phyloP scores from a whole-genome alignment of 2,888 invertebrate genomes.

The Brachycybe producta region DNA sequence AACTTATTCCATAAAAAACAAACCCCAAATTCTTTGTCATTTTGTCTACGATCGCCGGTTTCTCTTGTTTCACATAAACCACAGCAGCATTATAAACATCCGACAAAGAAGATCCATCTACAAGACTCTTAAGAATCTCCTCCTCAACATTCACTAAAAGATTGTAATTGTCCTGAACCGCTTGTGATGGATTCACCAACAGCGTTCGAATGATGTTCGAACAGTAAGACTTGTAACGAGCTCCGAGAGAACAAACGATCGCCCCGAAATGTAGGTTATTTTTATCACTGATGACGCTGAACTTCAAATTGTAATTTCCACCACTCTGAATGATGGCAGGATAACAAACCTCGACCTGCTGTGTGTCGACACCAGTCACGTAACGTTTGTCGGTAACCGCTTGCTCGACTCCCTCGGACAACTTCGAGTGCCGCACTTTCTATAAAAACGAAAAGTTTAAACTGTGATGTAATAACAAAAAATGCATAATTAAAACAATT shows the following conservation, averaged over 20 bases:
- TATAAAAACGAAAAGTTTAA: slow-evolving; percentile 37
- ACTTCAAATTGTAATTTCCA: slow-evolving; percentile 93
- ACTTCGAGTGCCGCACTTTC: slow-evolving; percentile 90
- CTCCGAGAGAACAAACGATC: slow-evolving; percentile 87
- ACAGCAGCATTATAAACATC: slow-evolving; percentile 76
- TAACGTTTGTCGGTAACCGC: slow-evolving; percentile 93
- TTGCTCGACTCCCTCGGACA: slow-evolving; percentile 87
- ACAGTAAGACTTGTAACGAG: slow-evolving; percentile 93
- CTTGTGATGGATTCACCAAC: slow-evolving; percentile 76
- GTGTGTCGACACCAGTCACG: slow-evolving; percentile 74
- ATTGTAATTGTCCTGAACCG: slow-evolving; percentile 70
- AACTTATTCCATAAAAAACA: neutral
- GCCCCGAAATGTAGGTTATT: slow-evolving; percentile 89
- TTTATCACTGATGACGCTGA: slow-evolving; percentile 86
- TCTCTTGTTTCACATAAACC: slow-evolving; percentile 68
- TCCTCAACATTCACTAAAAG: slow-evolving; percentile 80
- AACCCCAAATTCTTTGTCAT: slow-evolving; percentile 89
- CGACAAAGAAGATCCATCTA: slow-evolving; percentile 66
- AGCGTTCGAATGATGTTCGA: slow-evolving; percentile 94
- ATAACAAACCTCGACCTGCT: slow-evolving; percentile 92
- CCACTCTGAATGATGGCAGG: slow-evolving; percentile 98
- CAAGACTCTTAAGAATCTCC: slow-evolving; percentile 69
- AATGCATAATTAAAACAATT: no score
- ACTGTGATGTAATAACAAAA: neutral
- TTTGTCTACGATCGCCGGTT: slow-evolving; percentile 70